Evolutionary conservation across 2,797 vertebrate species (phyloP).

Genomic region (Sparus aurata): DNA sequence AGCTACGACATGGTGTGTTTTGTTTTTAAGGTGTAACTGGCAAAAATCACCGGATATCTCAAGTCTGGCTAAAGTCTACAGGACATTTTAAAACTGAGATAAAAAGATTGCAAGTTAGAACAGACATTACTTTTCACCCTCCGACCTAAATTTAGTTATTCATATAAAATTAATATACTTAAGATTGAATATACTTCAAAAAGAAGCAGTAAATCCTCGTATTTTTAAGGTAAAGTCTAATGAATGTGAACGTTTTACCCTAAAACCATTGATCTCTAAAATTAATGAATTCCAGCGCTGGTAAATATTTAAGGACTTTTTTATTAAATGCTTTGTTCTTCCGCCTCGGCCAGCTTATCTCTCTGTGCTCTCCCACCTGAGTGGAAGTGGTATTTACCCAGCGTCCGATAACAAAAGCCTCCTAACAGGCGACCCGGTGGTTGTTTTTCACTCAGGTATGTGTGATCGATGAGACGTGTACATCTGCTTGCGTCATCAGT

Average conservation of each 20-base stretch:
- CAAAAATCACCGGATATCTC: no score
- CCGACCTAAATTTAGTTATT: no score
- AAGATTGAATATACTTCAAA: not conserved
- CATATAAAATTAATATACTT: not conserved
- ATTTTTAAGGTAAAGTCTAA: not conserved
- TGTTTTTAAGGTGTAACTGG: no score
- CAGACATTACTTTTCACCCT: no score
- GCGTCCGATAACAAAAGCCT: conserved; percentile 11
- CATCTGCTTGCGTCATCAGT: conserved; percentile 20
- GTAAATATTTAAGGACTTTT: not conserved
- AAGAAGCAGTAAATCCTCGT: not conserved
- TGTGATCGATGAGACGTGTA: conserved; percentile 5
- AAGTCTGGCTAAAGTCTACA: no score
- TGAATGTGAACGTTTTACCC: not conserved
- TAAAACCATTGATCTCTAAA: not conserved
- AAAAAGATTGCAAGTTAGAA: no score
- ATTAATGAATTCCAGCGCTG: not conserved
- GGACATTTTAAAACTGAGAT: no score
- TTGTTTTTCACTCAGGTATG: conserved; percentile 1
- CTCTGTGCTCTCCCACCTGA: not conserved
- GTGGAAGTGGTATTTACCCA: not conserved
- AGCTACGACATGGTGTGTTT: no score
- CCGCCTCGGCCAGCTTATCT: no score
- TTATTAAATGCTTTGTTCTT: not conserved
- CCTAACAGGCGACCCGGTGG: not conserved